Percentiles rank a stretch among this genome's conserved stretches.
phyloP scores from a whole-genome alignment of 2,888 invertebrate species.

The Saturnia pavonia region DNA sequence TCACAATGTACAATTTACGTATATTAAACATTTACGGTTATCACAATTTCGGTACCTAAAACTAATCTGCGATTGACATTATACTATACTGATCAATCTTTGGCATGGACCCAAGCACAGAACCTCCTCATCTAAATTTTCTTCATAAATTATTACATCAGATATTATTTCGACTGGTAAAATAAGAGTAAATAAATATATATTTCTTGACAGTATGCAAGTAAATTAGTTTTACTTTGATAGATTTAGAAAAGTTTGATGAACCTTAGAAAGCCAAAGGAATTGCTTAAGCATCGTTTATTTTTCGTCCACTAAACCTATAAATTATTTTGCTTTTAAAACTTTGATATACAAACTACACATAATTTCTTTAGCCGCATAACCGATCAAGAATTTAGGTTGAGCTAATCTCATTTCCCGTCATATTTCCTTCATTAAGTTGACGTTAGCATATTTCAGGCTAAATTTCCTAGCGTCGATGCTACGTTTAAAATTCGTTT shows the following conservation, averaged over 20 bases:
- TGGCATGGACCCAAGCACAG: constrained; percentile 55
- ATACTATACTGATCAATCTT: constrained; percentile 58
- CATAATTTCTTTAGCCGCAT: not conserved
- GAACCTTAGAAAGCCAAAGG: too few species aligned
- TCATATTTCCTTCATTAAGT: constrained; percentile 33
- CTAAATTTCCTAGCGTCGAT: not conserved
- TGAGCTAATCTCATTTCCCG: constrained; percentile 25
- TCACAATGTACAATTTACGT: constrained; percentile 26
- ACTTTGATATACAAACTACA: not conserved
- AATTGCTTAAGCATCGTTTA: not conserved
- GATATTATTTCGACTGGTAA: not conserved
- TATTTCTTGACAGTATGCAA: not conserved
- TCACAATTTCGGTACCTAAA: constrained; percentile 25
- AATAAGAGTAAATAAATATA: not conserved
- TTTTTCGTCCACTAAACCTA: not conserved
- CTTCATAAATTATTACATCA: not conserved
- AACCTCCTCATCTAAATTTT: not conserved
- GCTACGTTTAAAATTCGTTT: not conserved
- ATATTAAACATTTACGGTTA: constrained; percentile 31
- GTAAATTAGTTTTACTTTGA: not conserved
- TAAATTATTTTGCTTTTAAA: not conserved
- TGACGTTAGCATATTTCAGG: not conserved
- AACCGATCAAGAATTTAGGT: constrained; percentile 12
- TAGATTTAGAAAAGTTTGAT: not conserved
- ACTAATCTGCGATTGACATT: constrained; percentile 64